A percentile compares a stretch with the other conserved stretches of the same genome.
Conservation (phyloP, 2,113 vertebrate species). For the Nymphicus hollandicus region DNA sequence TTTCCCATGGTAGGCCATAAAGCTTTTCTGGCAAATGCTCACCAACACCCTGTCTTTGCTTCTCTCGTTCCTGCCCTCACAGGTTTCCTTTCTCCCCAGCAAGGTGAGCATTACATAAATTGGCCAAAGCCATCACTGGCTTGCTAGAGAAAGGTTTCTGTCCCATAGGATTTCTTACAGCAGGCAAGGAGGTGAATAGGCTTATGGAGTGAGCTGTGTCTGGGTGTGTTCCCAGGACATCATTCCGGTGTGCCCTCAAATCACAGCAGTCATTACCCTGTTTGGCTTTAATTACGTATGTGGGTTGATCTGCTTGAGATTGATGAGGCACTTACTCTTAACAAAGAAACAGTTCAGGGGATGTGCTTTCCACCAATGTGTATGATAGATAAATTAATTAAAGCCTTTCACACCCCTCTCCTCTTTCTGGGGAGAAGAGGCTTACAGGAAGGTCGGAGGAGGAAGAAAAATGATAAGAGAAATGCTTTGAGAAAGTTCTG, state of each 20-base stretch:
- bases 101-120: background rate
- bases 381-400: background rate
- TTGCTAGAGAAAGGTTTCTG: background rate
- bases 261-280: background rate
- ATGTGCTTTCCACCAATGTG: background rate
- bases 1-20: fast-evolving
- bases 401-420: background rate
- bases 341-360: background rate
- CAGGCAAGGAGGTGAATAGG: fast-evolving
- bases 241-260: background rate
- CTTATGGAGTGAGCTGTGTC: background rate
- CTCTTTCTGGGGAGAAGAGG: background rate
- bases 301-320: background rate
- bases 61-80: background rate
- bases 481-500: background rate
- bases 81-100: background rate
- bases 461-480: background rate
- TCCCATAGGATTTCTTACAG: background rate
- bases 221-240: background rate
- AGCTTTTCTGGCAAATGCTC: background rate
- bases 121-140: background rate
- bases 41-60: background rate
- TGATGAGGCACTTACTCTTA: background rate
- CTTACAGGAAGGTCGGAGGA: background rate
- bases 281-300: background rate